Conservation (phyloP, 1,140 invertebrate species). For the Proales similis region DNA sequence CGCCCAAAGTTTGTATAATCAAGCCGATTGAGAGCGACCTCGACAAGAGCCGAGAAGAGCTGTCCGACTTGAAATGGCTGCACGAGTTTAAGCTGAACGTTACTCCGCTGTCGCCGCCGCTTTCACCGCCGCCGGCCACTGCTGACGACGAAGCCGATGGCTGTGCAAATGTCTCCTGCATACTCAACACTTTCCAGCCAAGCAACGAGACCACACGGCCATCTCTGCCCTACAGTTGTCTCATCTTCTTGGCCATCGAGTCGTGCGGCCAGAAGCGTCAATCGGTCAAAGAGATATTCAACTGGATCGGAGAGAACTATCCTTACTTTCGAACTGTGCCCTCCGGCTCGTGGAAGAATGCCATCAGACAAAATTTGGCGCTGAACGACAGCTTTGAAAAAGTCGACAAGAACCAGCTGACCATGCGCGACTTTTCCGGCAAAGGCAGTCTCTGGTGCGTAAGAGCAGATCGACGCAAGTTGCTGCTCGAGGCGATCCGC, state of each 20-base stretch:
- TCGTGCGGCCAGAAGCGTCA: background rate
- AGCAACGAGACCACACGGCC: background rate
- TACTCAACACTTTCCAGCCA: background rate
- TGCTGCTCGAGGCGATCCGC: background rate
- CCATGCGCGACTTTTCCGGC: constrained; percentile 31
- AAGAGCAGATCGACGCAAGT: background rate
- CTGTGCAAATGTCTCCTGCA: background rate
- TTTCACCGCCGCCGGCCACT: constrained; percentile 4
- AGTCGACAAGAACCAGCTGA: constrained; percentile 23
- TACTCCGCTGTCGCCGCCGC: background rate
- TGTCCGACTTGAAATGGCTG: constrained; percentile 16
- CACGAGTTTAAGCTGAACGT: background rate
- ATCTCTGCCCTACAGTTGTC: constrained; percentile 6
- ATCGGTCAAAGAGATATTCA: constrained; percentile 11
- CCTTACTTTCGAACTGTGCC: constrained; percentile 12
- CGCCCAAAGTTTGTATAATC: too few species aligned
- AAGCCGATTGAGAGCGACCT: constrained; percentile 9
- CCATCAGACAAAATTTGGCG: constrained; percentile 7
- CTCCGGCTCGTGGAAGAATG: constrained; percentile 33
- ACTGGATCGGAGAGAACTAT: constrained; percentile 28
- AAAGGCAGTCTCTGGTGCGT: constrained; percentile 32
- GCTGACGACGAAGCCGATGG: constrained; percentile 5
- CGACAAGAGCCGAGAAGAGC: constrained; percentile 13
- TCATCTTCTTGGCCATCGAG: constrained; percentile 25
- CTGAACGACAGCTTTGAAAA: constrained; percentile 19